phyloP scores from a whole-genome alignment of 2,888 invertebrate genomes.

The Stegana nigrithorax region DNA sequence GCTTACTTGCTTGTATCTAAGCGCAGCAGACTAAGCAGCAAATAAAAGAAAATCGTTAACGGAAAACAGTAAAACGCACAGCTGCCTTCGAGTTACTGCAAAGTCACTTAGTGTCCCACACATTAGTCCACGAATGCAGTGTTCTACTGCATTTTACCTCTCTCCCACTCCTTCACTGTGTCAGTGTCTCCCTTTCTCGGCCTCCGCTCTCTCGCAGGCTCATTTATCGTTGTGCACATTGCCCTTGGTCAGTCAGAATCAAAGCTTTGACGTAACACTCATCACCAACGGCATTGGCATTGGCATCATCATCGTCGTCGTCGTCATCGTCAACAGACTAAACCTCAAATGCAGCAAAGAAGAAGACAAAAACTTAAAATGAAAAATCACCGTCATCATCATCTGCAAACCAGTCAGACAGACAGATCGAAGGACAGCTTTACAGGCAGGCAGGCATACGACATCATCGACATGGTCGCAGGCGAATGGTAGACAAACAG shows the following conservation, averaged over 20 bases:
- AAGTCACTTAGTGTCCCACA: neutral
- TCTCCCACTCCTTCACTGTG: neutral
- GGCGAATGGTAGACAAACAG: neutral
- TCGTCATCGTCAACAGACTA: no score
- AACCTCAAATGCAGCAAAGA: constrained; percentile 1
- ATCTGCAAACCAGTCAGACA: neutral
- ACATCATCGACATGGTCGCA: neutral
- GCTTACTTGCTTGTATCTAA: neutral
- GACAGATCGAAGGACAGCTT: neutral
- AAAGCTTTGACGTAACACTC: neutral
- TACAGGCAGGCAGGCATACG: no score
- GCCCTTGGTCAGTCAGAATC: no score
- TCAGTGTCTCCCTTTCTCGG: neutral
- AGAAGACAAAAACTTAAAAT: constrained; percentile 38
- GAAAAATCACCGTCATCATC: constrained; percentile 52
- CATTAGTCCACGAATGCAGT: neutral
- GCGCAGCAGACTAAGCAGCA: neutral
- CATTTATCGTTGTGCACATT: no score
- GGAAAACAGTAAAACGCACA: neutral
- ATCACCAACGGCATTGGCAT: neutral
- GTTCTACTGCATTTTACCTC: neutral
- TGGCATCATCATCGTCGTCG: no score
- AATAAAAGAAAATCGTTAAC: neutral
- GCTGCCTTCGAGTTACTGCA: neutral
- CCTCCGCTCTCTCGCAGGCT: neutral